phyloP scores from a whole-genome alignment of 2,113 vertebrate species.

The Monopterus albus region DNA sequence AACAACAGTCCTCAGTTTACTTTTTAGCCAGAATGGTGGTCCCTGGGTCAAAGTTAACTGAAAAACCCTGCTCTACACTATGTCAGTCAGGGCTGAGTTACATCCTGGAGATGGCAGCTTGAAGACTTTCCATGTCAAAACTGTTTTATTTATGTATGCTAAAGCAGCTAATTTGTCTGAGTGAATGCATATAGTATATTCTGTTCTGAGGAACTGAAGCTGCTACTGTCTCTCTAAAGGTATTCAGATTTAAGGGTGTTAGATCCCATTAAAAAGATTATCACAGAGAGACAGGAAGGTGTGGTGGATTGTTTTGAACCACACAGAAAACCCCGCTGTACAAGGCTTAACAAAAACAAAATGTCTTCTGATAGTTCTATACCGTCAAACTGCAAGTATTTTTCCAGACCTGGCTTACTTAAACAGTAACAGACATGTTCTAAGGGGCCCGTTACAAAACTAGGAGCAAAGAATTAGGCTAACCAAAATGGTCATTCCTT shows the following conservation, averaged over 20 bases:
- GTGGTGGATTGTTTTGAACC: no score
- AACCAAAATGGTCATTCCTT: not conserved
- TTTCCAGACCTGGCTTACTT: conserved; percentile 60
- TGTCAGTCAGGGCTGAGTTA: not conserved
- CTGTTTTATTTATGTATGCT: not conserved
- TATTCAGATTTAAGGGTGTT: not conserved
- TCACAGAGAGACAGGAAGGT: not conserved
- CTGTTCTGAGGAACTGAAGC: not conserved
- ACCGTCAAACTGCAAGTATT: conserved; percentile 22
- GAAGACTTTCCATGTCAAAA: not conserved
- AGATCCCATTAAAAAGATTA: not conserved
- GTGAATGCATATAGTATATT: no score
- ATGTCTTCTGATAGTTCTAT: conserved; percentile 1
- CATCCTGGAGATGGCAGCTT: not conserved
- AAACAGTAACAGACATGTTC: not conserved
- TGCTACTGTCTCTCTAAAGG: not conserved
- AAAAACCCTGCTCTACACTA: no score
- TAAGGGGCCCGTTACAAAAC: not conserved
- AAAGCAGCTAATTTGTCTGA: no score
- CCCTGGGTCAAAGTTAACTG: no score
- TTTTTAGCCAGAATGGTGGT: no score
- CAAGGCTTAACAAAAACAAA: not conserved
- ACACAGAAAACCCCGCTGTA: not conserved
- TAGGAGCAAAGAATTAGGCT: not conserved
- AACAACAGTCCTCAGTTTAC: no score